A percentile compares a stretch with the other conserved stretches of the same genome.
These are phyloP conservation scores for Morbakka virulenta DNA, from an alignment of 30 jellyfish, hydroid and myxozoan species.

Conservation along the genomic window DNA sequence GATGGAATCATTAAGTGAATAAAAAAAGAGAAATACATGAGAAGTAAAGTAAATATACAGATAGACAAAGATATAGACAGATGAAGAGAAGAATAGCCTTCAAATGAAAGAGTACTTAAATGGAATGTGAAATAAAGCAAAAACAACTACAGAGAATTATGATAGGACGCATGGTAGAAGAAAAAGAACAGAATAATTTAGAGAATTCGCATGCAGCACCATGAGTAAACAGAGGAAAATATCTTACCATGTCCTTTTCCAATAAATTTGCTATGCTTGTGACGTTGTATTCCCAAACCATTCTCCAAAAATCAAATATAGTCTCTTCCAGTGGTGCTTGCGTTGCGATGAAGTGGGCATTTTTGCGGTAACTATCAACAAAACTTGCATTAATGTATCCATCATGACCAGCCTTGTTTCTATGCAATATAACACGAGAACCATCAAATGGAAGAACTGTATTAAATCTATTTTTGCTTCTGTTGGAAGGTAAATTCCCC, in stretches of 20 bases:
- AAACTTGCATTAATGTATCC: slow-evolving; percentile 49
- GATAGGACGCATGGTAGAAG: no score
- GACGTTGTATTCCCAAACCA: slow-evolving; percentile 51
- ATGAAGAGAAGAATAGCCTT: no score
- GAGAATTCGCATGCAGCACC: neutral
- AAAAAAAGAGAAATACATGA: no score
- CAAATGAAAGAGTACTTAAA: no score
- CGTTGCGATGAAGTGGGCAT: slow-evolving; percentile 34
- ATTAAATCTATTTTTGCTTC: slow-evolving; percentile 29
- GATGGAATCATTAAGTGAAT: no score
- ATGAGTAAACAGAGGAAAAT: neutral
- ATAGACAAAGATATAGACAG: no score
- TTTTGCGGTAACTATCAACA: slow-evolving; percentile 6
- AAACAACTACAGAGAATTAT: no score
- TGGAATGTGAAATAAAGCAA: no score
- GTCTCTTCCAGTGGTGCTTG: slow-evolving; percentile 52
- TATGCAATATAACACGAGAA: slow-evolving; percentile 30
- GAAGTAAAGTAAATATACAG: no score
- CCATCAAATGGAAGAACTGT: slow-evolving; percentile 44
- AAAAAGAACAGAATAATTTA: no score
- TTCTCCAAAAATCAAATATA: slow-evolving; percentile 36
- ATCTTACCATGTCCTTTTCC: slow-evolving; percentile 9
- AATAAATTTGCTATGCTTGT: slow-evolving; percentile 30
- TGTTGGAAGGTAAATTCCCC: slow-evolving; percentile 12
- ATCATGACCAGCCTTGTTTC: neutral